A percentile compares a stretch with the other conserved stretches of the same genome.
phyloP scores from a whole-genome alignment of 2,888 invertebrate genomes.

The Melieria picta region DNA sequence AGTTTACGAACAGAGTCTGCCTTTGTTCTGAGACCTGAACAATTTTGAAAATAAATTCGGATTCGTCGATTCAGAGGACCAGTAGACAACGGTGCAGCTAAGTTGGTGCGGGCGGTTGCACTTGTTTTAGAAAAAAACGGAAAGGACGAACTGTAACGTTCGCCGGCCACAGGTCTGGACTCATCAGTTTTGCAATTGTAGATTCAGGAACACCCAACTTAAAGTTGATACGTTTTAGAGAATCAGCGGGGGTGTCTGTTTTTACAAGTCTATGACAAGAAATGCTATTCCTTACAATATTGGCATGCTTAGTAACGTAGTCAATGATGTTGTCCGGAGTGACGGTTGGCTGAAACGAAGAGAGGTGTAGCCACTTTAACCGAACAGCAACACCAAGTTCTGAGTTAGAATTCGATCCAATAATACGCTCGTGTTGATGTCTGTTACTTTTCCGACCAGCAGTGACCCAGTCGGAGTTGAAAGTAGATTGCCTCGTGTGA shows the following conservation, averaged over 20 bases:
- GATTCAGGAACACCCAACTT: neutral
- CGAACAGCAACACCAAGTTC: neutral
- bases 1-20: too few species aligned
- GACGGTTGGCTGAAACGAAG: constrained; percentile 10
- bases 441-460: too few species aligned
- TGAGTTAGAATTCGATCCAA: too few species aligned
- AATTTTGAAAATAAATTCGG: too few species aligned
- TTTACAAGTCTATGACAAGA: neutral
- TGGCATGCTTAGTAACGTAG: neutral
- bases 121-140: neutral
- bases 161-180: neutral
- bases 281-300: neutral
- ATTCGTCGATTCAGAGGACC: too few species aligned
- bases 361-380: constrained; percentile 5
- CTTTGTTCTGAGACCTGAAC: too few species aligned
- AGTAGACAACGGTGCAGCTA: too few species aligned
- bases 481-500: too few species aligned
- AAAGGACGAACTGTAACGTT: neutral
- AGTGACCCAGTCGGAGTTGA: too few species aligned
- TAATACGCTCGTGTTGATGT: too few species aligned
- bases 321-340: constrained; percentile 7
- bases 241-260: neutral
- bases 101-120: too few species aligned
- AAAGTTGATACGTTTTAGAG: neutral
- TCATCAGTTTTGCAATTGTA: neutral